Evolutionary conservation across 2,113 vertebrate genomes (phyloP).

Genomic region (Recurvirostra avosetta): DNA sequence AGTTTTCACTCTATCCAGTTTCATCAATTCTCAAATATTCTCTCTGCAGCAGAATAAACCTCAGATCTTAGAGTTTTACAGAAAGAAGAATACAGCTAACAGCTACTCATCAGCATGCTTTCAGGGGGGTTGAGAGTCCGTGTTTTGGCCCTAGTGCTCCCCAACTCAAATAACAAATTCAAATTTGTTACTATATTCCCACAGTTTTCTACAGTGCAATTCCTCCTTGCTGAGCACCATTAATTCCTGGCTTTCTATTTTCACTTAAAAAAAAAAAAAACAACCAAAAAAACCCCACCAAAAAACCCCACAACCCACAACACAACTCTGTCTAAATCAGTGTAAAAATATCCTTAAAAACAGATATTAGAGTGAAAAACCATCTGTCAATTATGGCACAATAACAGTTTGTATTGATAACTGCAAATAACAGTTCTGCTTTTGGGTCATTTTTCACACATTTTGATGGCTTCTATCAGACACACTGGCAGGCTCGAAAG

Average conservation of each 20-base stretch:
- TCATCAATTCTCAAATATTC: neutral
- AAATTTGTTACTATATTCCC: neutral
- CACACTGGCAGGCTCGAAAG: conserved; percentile 46
- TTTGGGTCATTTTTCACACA: conserved; percentile 69
- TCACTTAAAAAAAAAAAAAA: neutral
- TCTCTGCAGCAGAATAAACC: neutral
- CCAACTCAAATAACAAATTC: neutral
- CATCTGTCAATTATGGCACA: conserved; percentile 68
- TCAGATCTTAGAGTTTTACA: neutral
- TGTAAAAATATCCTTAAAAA: conserved; percentile 69
- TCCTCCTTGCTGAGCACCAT: neutral
- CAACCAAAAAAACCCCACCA: neutral
- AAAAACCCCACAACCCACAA: neutral
- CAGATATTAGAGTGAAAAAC: conserved; percentile 67
- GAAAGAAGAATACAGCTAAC: neutral
- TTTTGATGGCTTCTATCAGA: conserved; percentile 65
- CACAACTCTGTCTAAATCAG: conserved; percentile 35
- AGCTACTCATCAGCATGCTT: neutral
- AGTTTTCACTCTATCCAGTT: neutral
- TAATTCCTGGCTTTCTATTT: neutral
- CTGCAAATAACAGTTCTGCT: conserved; percentile 61
- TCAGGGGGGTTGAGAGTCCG: neutral
- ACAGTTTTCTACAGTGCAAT: neutral
- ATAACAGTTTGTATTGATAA: conserved; percentile 71
- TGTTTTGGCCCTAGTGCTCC: neutral